Base-by-base conservation (phyloP, 2,113 vertebrate species). In the Datnioides undecimradiatus region DNA sequence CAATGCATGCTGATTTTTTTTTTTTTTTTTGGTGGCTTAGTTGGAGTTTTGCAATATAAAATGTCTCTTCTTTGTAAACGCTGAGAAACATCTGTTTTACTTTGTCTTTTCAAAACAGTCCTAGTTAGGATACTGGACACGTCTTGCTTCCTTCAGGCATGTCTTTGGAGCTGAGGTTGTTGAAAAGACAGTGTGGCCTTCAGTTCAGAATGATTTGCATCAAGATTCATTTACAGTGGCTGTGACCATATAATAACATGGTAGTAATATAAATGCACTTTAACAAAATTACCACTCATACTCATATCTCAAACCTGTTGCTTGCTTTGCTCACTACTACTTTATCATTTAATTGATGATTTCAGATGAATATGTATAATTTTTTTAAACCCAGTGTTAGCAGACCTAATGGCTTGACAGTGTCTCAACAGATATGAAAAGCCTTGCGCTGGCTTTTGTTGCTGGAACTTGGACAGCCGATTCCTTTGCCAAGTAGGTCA, bases 401-500 rank as follows among this genome's bases (percentile, higher is more conserved):
- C n/a, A 46, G n/a, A 29, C 36, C 10, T 79, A 1, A 13, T 14
- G 41, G 33, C 29, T 55, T 55, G 17, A 54, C 38, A 54, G 9
- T n/a, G 23, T 45, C 21, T 67, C n/a, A 12, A 4, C 7, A 41
- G 16, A 25, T 54, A 74, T 73, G 55, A 48, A 51, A 73, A 43
- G 12, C 25, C 27, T 41, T 27, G 12, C 43, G n/a, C 31, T 46
- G 38, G 19, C 33, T 78, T 40, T 36, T 55, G 55, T 68, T 73
- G 23, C 68, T 65, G 71, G 49, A 55, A 38, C 64, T 72, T 25
- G 17, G 49, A 43, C 60, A 57, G 54, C 8, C 3, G 1, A 11
- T 49, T 58, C 33, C 33, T 63, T 31, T 76, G 80, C 80, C 65
- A 80, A 78, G 57, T 88, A 76, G 80, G 78, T 71, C 83, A 78